Evolutionary conservation across 64 coral and sea anemone species (phyloP), one percentile per base, ranked within the genome.

Genomic region (Montipora foliosa): DNA sequence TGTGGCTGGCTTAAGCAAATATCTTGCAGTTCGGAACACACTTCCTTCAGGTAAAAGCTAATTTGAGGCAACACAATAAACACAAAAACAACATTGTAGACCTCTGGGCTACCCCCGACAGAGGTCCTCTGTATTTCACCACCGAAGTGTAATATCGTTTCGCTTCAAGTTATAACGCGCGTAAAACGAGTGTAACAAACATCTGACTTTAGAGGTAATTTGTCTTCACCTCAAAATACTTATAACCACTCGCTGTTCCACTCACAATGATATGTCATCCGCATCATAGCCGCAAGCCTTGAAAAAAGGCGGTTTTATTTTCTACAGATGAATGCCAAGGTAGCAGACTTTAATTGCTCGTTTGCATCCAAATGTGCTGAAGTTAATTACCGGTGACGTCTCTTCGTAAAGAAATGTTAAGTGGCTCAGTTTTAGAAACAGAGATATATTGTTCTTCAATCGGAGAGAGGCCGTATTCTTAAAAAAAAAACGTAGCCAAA

Each of bases 81-180:
- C 25, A 61, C 37, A 15, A 84, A 37, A 83, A 67, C 19, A 37
- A 15, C 3, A 17, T 19, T 8, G 61, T 13, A 46, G 25, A n/a
- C 61, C 79, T 5, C 5, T 19, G 60, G 22, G 14, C 59, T 68
- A 45, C 81, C 59, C 81, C 59, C 8, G 8, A 47, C 61, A 67
- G 81, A 67, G 59, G 3, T 16, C 16, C 55, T 84, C 61, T 68
- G 19, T 84, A 68, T 29, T 68, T 84, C 11, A 17, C 14, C 81
- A 84, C 15, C 68, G 81, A 47, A 47, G 12, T 84, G 59, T 68
- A 68, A 69, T 48, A 84, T 84, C 47, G 81, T 68, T 84, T 19
- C 67, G 62, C 10, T 47, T 17, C n/a, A 47, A 47, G 15, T 19
- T 68, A 10, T n/a, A 68, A 48, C 47, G 61, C 15, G 4, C 60